Evolutionary conservation across 1,140 invertebrate genomes (phyloP).

Genomic region (Probaryconus sp.): DNA sequence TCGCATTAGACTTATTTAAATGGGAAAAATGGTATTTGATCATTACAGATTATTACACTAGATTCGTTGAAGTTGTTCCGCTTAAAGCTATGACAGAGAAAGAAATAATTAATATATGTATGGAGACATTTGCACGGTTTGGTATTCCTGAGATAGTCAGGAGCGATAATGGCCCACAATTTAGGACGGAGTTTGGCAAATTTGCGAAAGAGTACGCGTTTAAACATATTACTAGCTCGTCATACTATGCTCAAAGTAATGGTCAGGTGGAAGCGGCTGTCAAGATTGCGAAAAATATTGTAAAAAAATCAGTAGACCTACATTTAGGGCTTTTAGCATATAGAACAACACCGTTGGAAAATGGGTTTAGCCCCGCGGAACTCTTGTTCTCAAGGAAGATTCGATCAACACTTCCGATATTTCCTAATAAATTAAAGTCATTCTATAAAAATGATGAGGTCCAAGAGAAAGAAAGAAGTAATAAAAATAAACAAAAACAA

Average conservation of each 20-base stretch:
- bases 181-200: conserved; percentile 46
- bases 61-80: conserved; percentile 49
- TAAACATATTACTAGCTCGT: conserved; percentile 57
- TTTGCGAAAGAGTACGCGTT: conserved; percentile 61
- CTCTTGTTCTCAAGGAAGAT: conserved; percentile 24
- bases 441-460: conserved; percentile 3
- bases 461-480: neutral
- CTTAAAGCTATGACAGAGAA: conserved; percentile 35
- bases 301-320: conserved; percentile 55
- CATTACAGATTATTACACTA: conserved; percentile 59
- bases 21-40: conserved; percentile 53
- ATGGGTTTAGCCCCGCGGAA: conserved; percentile 28
- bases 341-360: conserved; percentile 17
- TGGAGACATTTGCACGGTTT: conserved; percentile 56
- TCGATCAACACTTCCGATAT: neutral
- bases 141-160: conserved; percentile 57
- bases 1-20: conserved; percentile 58
- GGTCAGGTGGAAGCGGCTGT: conserved; percentile 63
- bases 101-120: conserved; percentile 50
- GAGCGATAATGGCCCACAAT: conserved; percentile 38
- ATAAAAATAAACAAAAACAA: conserved; percentile 25
- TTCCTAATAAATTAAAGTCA: neutral
- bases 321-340: conserved; percentile 28
- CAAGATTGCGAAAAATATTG: conserved; percentile 58
- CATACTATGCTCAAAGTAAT: conserved; percentile 63